phyloP scores from a whole-genome alignment of 53 echinoderm and acorn worm genomes.

The Mesocentrotus franciscanus region DNA sequence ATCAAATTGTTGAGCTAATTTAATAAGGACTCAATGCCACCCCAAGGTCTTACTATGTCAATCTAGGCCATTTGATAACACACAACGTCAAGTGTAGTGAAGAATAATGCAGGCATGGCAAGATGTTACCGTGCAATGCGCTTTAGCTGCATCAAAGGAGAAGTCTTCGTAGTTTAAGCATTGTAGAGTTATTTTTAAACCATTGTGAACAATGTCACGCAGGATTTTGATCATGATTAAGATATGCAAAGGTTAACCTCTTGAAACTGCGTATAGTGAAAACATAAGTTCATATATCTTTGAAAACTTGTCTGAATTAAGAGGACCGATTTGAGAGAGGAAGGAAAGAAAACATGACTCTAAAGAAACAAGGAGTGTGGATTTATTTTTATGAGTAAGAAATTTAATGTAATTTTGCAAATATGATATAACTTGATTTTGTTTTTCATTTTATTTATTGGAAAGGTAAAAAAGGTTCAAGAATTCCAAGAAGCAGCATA shows the following conservation, averaged over 20 bases:
- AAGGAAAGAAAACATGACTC: too few species aligned
- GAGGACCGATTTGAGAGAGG: too few species aligned
- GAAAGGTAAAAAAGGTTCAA: too few species aligned
- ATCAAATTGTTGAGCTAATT: constrained; percentile 57
- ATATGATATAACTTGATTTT: too few species aligned
- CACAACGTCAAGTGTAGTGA: not conserved
- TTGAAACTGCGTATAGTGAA: not conserved
- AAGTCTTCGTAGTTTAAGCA: not conserved
- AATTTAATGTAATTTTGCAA: too few species aligned
- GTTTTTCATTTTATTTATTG: too few species aligned
- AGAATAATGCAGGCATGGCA: not conserved
- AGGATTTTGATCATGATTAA: not conserved
- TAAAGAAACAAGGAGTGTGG: too few species aligned
- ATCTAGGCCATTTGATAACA: constrained; percentile 40
- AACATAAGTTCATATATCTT: too few species aligned
- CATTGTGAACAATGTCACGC: not conserved
- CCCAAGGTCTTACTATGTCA: constrained; percentile 51
- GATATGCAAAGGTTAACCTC: not conserved
- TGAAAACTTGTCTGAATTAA: too few species aligned
- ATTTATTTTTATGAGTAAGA: too few species aligned
- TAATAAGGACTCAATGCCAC: constrained; percentile 50
- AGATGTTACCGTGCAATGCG: not conserved
- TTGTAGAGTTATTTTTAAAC: not conserved
- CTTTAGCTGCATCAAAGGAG: not conserved
- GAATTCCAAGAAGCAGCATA: too few species aligned